These are phyloP conservation scores for Agrotis clavis DNA, from an alignment of 2,888 invertebrate genomes.

Conservation along the genomic window DNA sequence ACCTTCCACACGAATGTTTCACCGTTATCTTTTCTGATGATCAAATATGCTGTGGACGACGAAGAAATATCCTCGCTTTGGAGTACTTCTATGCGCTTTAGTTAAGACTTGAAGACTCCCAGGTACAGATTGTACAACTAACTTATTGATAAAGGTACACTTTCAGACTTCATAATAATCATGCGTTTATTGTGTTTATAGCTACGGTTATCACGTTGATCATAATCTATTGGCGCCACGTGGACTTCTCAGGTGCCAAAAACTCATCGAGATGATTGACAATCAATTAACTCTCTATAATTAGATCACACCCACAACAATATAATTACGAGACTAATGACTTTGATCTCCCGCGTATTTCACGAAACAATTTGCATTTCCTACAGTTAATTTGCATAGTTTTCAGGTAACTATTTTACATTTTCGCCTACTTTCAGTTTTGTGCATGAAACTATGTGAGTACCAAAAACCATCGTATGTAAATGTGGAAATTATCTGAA, in stretches of 20 bases:
- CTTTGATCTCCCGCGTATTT: conserved; percentile 31
- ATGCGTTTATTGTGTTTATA: background rate
- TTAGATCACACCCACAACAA: conserved; percentile 34
- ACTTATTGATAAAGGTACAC: background rate
- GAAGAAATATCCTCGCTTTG: too few species aligned
- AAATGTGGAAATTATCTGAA: conserved; percentile 11
- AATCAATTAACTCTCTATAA: conserved; percentile 40
- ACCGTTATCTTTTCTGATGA: too few species aligned
- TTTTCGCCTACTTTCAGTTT: conserved; percentile 1
- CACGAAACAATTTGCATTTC: background rate
- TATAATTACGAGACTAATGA: conserved; percentile 33
- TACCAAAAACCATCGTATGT: background rate
- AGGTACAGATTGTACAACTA: background rate
- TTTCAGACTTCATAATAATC: background rate
- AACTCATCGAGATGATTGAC: conserved; percentile 39
- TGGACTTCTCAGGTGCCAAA: conserved; percentile 50
- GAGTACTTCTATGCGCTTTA: background rate
- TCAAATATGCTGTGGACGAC: background rate
- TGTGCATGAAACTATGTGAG: conserved; percentile 2
- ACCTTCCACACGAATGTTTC: too few species aligned
- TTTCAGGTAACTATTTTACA: background rate
- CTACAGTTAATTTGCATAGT: conserved; percentile 12
- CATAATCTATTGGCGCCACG: conserved; percentile 34
- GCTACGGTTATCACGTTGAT: conserved; percentile 4
- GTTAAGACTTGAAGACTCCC: background rate